Evolutionary conservation across 2,113 vertebrate genomes (phyloP).

Genomic region (Acrocephalus arundinaceus): DNA sequence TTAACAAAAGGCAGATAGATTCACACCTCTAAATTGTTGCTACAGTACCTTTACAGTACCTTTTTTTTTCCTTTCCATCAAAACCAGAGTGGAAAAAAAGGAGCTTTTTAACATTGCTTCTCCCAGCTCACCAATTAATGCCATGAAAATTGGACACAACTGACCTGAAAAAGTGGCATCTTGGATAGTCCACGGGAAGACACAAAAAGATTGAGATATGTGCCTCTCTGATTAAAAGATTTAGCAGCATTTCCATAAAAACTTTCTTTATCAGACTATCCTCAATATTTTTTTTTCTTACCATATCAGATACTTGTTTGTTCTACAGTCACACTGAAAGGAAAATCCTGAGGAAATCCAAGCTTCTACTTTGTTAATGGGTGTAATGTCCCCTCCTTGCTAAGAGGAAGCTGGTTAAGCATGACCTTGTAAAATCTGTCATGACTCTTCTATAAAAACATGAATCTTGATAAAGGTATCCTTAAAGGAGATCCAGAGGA

Average conservation of each 20-base stretch:
- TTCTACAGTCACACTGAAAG: background rate
- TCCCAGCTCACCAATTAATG: fast-evolving
- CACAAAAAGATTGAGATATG: background rate
- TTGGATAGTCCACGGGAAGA: background rate
- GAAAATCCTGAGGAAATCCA: background rate
- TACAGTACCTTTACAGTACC: background rate
- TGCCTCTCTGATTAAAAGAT: background rate
- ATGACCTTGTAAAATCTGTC: background rate
- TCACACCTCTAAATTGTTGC: background rate
- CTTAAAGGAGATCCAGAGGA: background rate
- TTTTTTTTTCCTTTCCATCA: background rate
- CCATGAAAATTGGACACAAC: background rate
- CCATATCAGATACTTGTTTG: background rate
- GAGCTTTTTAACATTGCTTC: fast-evolving
- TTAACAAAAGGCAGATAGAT: background rate
- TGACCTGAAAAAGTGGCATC: background rate
- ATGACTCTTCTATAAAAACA: background rate
- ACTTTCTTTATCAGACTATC: background rate
- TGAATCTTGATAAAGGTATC: background rate
- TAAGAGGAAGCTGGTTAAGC: background rate
- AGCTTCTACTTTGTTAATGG: background rate
- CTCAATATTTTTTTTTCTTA: background rate
- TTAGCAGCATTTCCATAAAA: background rate
- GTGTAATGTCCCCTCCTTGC: background rate
- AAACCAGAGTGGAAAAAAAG: background rate